Evolutionary conservation across 1,140 invertebrate species (phyloP).

Genomic region (Trissolcus basalis): DNA sequence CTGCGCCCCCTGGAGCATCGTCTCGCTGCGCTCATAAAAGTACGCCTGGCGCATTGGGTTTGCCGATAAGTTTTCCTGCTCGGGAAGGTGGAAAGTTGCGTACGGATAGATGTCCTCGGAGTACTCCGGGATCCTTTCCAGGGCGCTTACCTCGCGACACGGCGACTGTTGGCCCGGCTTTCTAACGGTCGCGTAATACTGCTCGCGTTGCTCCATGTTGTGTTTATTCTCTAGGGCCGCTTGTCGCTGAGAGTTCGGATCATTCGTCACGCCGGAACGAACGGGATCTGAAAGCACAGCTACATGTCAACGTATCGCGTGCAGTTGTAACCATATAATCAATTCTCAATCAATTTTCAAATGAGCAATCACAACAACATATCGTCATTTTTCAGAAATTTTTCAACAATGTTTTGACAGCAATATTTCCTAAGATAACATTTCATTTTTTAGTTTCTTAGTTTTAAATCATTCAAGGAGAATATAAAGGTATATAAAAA

Average conservation of each 20-base stretch:
- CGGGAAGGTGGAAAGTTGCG: slow-evolving; percentile 80
- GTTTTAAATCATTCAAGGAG: too few species aligned
- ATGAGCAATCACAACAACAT: too few species aligned
- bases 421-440: too few species aligned
- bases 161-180: slow-evolving; percentile 77
- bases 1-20: slow-evolving; percentile 71
- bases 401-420: too few species aligned
- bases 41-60: slow-evolving; percentile 70
- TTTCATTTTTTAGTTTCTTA: too few species aligned
- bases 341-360: too few species aligned
- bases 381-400: too few species aligned
- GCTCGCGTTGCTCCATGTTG: slow-evolving; percentile 77
- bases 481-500: too few species aligned
- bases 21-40: slow-evolving; percentile 73
- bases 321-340: too few species aligned
- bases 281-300: slow-evolving; percentile 61
- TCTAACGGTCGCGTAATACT: slow-evolving; percentile 78
- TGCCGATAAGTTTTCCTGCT: slow-evolving; percentile 76
- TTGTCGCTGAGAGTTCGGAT: slow-evolving; percentile 70
- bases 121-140: slow-evolving; percentile 79
- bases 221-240: slow-evolving; percentile 75
- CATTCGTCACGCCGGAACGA: slow-evolving; percentile 63
- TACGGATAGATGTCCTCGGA: slow-evolving; percentile 81
- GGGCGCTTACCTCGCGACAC: slow-evolving; percentile 74
- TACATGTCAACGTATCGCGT: too few species aligned